Evolutionary conservation across 2,797 vertebrate genomes (phyloP), one percentile per base, ranked within the genome.

Genomic region (Bovichtus diacanthus): DNA sequence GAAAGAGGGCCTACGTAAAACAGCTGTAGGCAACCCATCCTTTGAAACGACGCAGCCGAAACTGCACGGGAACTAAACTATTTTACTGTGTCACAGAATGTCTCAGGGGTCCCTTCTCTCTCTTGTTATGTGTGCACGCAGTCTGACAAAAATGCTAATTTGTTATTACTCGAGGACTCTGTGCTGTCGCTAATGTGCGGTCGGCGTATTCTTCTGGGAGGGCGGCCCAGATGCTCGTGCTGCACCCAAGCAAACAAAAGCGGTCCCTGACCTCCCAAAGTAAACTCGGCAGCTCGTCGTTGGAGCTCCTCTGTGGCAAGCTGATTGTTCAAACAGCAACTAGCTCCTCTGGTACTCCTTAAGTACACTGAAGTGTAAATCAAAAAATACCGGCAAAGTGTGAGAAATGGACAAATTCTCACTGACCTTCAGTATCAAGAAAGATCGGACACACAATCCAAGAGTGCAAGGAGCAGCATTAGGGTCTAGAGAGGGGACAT

Each of bases 241-340:
- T 56, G 58, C 74, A 74, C 76, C 61, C 72, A 41, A 80, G 64
- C 74, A 83, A 87, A 91, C 79, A 78, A 64, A 79, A 81, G 69
- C 39, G 70, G 72, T 90, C 78, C 88, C 84, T 81, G 83, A 81
- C 83, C 79, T 81, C 82, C 75, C 64, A 56, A 75, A 85, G 76
- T 86, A 86, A 91, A 89, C 74, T 63, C 27, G 1, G 38, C 80
- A 39, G 73, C 80, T 90, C 76, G 25, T 74, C 68, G 74, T 64
- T 66, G 84, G 69, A 81, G 76, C 68, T 81, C 69, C 72, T 74
- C 67, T 36, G 56, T 54, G 78, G 75, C 80, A 76, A 65, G 79
- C 34, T 34, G 63, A 38, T 66, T 62, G 77, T 76, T 81, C 78
- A 84, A 87, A 90, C 78, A 80, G 81, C 67, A 38, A 49, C 65